Evolutionary conservation across 2,113 vertebrate species (phyloP).

Genomic region (Tachycineta bicolor): DNA sequence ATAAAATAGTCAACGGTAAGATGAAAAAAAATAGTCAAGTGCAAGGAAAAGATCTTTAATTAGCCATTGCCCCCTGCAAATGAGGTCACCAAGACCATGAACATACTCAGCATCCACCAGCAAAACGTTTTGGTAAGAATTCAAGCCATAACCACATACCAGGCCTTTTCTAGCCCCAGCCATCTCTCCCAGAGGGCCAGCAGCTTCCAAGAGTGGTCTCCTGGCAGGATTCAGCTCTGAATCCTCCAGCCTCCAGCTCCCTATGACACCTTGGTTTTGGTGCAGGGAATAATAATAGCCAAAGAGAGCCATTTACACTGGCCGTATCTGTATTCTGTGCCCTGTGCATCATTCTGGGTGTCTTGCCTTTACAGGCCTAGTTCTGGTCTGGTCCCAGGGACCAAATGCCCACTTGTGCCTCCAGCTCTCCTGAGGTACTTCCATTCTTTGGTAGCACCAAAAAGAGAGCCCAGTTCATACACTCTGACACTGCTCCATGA

Average conservation of each 20-base stretch:
- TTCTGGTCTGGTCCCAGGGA: background rate
- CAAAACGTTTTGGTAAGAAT: background rate
- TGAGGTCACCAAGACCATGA: background rate
- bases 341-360: background rate
- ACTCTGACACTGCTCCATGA: accelerated
- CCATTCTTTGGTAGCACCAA: background rate
- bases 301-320: background rate
- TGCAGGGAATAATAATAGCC: background rate
- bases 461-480: background rate
- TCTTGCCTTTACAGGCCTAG: background rate
- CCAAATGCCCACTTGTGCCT: background rate
- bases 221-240: background rate
- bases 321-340: background rate
- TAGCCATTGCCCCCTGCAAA: background rate
- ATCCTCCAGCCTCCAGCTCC: background rate
- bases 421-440: background rate
- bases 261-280: background rate
- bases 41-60: background rate
- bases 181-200: background rate
- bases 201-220: background rate
- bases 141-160: background rate
- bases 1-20: too few relatives aligned
- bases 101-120: background rate
- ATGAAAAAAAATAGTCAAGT: background rate
- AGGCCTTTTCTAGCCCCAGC: background rate